These are phyloP conservation scores for Pseudomugil tenellus DNA, from an alignment of 2,797 vertebrate genomes.

Conservation along the genomic window DNA sequence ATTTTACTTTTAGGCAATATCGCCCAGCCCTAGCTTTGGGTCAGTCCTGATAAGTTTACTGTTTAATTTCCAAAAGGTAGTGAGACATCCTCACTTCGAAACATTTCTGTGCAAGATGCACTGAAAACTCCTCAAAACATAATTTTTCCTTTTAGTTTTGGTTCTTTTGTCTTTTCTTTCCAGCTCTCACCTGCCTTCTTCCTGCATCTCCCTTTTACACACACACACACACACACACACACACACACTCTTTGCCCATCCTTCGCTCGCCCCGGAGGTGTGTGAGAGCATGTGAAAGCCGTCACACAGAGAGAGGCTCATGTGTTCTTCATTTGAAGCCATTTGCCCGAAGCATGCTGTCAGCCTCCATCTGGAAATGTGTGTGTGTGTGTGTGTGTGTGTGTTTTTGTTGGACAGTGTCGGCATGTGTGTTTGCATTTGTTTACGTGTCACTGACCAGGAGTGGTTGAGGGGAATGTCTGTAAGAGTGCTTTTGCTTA, in stretches of 20 bases:
- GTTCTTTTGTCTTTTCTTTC: neutral
- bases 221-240: slow-evolving; percentile 7
- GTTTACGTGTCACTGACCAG: slow-evolving; percentile 76
- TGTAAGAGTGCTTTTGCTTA: slow-evolving; percentile 51
- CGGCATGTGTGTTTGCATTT: slow-evolving; percentile 47
- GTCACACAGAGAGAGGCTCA: slow-evolving; percentile 74
- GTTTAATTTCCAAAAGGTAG: neutral
- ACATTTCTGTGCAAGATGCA: neutral
- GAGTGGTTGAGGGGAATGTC: slow-evolving; percentile 65
- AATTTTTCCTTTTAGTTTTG: neutral
- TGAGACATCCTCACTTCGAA: neutral
- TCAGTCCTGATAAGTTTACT: neutral
- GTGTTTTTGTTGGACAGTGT: slow-evolving; percentile 37
- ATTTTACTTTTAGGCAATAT: too few relatives aligned
- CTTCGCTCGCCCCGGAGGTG: slow-evolving; percentile 61
- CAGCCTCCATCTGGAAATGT: slow-evolving; percentile 79
- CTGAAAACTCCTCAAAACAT: neutral
- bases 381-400: slow-evolving; percentile 26
- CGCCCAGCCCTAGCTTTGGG: too few relatives aligned
- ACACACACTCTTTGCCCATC: slow-evolving; percentile 23
- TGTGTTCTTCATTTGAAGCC: slow-evolving; percentile 81
- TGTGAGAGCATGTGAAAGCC: slow-evolving; percentile 80
- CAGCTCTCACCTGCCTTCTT: neutral
- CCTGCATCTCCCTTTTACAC: neutral
- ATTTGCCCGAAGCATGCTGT: slow-evolving; percentile 79